These are phyloP conservation scores for Syngnathoides biaculeatus DNA, from an alignment of 2,113 vertebrate species.

Conservation along the genomic window DNA sequence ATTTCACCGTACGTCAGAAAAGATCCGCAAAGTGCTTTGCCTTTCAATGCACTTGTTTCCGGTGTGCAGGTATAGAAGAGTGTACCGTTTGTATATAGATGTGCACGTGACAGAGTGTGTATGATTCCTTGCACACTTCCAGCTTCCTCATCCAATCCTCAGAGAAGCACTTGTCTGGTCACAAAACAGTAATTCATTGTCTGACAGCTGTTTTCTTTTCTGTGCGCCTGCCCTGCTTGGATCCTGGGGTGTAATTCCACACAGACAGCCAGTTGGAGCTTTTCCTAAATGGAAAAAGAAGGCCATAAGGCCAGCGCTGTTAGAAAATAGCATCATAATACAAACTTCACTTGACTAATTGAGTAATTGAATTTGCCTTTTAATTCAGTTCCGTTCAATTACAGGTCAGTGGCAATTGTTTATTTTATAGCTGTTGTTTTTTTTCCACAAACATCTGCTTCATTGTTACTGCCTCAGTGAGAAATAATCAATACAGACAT, in stretches of 20 bases:
- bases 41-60: not conserved
- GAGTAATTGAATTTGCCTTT: constrained; percentile 23
- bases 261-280: constrained; percentile 66
- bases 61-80: constrained; percentile 1
- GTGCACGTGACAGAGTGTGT: constrained; percentile 16
- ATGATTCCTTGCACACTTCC: constrained; percentile 39
- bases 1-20: not conserved
- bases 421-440: constrained; percentile 16
- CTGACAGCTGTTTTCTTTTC: constrained; percentile 77
- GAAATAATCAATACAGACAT: not conserved
- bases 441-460: constrained; percentile 37
- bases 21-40: not conserved
- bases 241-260: constrained; percentile 69
- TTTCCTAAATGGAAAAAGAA: constrained; percentile 51
- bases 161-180: constrained; percentile 53
- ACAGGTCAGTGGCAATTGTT: constrained; percentile 16
- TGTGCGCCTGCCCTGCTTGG: constrained; percentile 49
- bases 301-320: constrained; percentile 23
- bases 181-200: constrained; percentile 68
- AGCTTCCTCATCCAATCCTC: constrained; percentile 58
- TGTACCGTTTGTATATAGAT: constrained; percentile 6
- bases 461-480: not conserved
- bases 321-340: constrained; percentile 33
- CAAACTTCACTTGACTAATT: constrained; percentile 21
- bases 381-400: constrained; percentile 25